Conservation (phyloP, 2,888 invertebrate species). For the Apamea monoglypha region DNA sequence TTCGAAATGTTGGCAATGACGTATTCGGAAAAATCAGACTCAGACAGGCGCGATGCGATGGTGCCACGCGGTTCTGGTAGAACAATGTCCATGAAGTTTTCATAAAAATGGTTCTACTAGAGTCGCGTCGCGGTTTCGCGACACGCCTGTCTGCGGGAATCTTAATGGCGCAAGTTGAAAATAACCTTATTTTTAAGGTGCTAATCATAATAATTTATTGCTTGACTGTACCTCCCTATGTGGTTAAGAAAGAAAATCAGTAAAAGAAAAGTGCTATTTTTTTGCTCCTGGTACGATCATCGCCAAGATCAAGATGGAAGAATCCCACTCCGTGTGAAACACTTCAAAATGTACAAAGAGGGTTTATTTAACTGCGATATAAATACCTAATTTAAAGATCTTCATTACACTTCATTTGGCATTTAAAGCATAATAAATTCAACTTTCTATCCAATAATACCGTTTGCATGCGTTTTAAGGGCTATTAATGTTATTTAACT, state of each 20-base stretch:
- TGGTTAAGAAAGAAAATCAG: too few relatives aligned
- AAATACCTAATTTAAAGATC: constrained; percentile 26
- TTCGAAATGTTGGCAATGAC: too few relatives aligned
- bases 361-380: constrained; percentile 24
- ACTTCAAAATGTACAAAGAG: background rate
- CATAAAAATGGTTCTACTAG: too few relatives aligned
- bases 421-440: constrained; percentile 29
- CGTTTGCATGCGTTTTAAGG: constrained; percentile 23
- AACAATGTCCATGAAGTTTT: too few relatives aligned
- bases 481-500: constrained; percentile 26
- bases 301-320: background rate
- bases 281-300: background rate
- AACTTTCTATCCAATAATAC: constrained; percentile 25
- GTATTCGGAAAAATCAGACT: too few relatives aligned
- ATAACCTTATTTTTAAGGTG: background rate
- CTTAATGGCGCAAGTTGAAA: background rate
- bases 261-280: background rate
- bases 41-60: too few relatives aligned
- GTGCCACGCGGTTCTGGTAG: too few relatives aligned
- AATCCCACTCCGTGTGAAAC: background rate
- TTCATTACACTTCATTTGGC: constrained; percentile 36
- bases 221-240: background rate
- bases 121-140: too few relatives aligned
- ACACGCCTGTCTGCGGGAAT: too few relatives aligned
- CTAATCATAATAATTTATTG: background rate